Base-by-base conservation (phyloP, 2,797 vertebrate genomes). In the Tenualosa thibaudeaui region DNA sequence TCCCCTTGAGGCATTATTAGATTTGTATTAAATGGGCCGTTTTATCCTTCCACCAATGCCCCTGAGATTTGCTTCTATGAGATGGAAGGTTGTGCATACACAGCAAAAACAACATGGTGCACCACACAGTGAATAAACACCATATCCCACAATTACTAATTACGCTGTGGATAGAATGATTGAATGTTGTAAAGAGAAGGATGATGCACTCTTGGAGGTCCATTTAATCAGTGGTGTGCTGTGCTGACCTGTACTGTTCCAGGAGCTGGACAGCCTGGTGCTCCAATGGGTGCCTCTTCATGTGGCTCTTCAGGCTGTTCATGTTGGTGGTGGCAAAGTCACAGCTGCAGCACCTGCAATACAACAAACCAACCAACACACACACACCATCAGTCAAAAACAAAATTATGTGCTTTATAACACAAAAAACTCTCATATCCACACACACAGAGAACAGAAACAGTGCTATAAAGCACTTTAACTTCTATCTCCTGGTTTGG, bases 281-380 rank as follows among this genome's bases (percentile, higher is more conserved):
- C 89, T 97, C 96, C 94, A 97, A 96, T 9, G 96, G 96, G 90
- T 97, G 97, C 50, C 92, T 93, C 92, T 95, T 96, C 96, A 97
- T 95, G 93, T 97, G 96, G 92, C 96, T 96, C 94, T 97, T 98
- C 86, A 97, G 92, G 90, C 95, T 97, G 94, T 97, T 97, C 96
- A 96, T 96, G 90, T 96, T 97, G 92, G 96, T 96, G 90, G 96
- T 97, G 92, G 96, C 95, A 85, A 97, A 97, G 90, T 96, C 95
- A 85, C 97, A 98, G 91, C 96, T 94, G 84, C 94, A 96, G 90
- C 96, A 97, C 90, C 96, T 95, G 86, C 88, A 31, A 31, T 1
- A 31, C 31, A 31, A 31, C 31, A 31, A 31, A 31, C 31, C 31
- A 31, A 31, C 31, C 31, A 0, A 7, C 84, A 62, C 65, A 68